Base-by-base conservation (phyloP, 2,797 vertebrate genomes). In the Acanthurus leucopareius region DNA sequence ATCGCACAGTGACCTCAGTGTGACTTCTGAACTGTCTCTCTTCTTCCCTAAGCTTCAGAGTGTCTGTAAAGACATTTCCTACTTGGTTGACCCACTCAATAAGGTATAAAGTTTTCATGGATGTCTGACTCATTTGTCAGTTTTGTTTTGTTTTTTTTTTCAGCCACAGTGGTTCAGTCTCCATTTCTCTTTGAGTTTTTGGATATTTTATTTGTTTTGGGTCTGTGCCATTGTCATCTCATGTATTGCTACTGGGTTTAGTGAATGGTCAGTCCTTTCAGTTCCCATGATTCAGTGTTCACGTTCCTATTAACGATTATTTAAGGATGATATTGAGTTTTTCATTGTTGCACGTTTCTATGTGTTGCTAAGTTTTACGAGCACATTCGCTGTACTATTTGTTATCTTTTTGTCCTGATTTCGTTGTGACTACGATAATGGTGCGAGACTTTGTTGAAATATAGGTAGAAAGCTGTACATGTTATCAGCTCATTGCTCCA, bases 51-150 rank as follows among this genome's bases (percentile, higher is more conserved):
- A 95, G 94, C 94, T 96, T 93, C 95, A 95, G 87, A 95, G 92
- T 92, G 94, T 95, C 88, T 95, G 93, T 94, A 96, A 95, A 95
- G 95, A 96, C 89, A 94, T 95, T 88, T 96, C 94, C 92, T 95
- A 95, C 92, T 87, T 96, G 94, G 93, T 95, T 88, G 95, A 96
- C 83, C 94, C 94, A 19, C 94, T 95, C 72, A 96, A 95, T 90
- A 96, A 96, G 95, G 95, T 96, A 95, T 82, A 85, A 69, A 42
- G 15, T 68, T 20, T 77, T 53, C 15, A 53, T 28, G 42, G 63
- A 66, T 40, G 72, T 58, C 68, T 9, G 54, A 77, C 38, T 82
- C 72, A 45, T 77, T 73, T 4, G 4, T 75, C 76, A 45, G 53
- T 69, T 75, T 54, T 51, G 19, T 51, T 5, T 8, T 22, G 20